Conservation (phyloP, 1,140 invertebrate genomes). For the Drosophila kanapiae region DNA sequence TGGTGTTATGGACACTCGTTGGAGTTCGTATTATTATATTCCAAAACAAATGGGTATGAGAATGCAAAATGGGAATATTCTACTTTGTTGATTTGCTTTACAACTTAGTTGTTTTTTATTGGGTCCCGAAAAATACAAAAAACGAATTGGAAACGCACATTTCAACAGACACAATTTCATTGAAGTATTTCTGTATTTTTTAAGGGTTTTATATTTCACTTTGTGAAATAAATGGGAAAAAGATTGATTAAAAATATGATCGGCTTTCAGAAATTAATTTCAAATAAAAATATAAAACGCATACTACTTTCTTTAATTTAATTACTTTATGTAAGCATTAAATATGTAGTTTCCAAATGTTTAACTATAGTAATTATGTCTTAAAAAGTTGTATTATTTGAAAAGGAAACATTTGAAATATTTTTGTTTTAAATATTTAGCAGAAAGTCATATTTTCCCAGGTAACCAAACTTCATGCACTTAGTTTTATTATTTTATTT, state of each 20-base stretch:
- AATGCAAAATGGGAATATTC: conserved; percentile 11
- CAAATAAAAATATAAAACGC: background rate
- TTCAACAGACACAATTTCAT: conserved; percentile 1
- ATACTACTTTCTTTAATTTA: background rate
- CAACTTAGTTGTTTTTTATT: conserved; percentile 6
- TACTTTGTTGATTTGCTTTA: conserved; percentile 22
- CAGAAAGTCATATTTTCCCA: no score
- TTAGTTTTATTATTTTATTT: background rate
- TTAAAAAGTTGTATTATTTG: background rate
- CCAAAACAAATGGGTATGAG: conserved; percentile 20
- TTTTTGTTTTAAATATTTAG: background rate
- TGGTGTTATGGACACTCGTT: conserved; percentile 45
- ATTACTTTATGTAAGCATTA: no score
- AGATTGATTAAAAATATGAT: conserved; percentile 3
- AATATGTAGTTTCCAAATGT: background rate
- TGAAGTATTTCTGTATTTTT: background rate
- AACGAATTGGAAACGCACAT: background rate
- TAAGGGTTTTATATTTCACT: background rate
- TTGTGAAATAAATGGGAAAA: background rate
- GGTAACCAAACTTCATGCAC: no score
- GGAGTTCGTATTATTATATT: background rate
- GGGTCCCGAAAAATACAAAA: background rate
- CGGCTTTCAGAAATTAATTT: background rate
- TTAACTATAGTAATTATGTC: background rate
- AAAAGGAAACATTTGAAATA: background rate